Evolutionary conservation across 2,888 invertebrate genomes (phyloP).

Genomic region (Diarsia rubi): DNA sequence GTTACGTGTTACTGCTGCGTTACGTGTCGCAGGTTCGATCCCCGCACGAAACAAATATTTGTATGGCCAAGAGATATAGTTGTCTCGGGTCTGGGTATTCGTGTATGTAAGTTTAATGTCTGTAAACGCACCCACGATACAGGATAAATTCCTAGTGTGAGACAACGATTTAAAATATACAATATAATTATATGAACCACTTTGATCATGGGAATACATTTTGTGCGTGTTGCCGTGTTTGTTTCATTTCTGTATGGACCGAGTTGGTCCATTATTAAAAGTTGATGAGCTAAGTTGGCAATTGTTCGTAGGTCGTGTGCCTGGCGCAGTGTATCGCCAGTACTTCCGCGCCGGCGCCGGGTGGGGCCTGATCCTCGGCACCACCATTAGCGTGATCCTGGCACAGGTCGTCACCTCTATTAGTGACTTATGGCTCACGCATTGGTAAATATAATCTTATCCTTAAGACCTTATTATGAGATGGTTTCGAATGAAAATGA

Average conservation of each 20-base stretch:
- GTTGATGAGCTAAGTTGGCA: not conserved
- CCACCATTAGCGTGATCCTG: slow-evolving; percentile 90
- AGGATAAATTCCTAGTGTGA: no score
- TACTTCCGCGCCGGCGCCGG: slow-evolving; percentile 94
- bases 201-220: not conserved
- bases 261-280: not conserved
- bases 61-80: no score
- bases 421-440: slow-evolving; percentile 94
- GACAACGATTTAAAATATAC: no score
- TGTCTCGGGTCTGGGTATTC: no score
- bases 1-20: no score
- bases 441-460: slow-evolving; percentile 90
- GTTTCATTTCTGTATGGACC: not conserved
- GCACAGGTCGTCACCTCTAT: slow-evolving; percentile 94
- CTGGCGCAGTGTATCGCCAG: slow-evolving; percentile 91
- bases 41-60: no score
- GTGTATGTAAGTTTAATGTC: no score
- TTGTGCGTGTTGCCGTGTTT: not conserved
- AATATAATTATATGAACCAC: not conserved
- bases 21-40: no score
- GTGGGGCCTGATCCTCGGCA: slow-evolving; percentile 87
- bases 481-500: not conserved
- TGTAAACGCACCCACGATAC: no score
- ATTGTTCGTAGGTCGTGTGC: slow-evolving; percentile 84
- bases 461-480: not conserved